Conservation (phyloP, 2,113 vertebrate species). For the Pangasianodon hypophthalmus region DNA sequence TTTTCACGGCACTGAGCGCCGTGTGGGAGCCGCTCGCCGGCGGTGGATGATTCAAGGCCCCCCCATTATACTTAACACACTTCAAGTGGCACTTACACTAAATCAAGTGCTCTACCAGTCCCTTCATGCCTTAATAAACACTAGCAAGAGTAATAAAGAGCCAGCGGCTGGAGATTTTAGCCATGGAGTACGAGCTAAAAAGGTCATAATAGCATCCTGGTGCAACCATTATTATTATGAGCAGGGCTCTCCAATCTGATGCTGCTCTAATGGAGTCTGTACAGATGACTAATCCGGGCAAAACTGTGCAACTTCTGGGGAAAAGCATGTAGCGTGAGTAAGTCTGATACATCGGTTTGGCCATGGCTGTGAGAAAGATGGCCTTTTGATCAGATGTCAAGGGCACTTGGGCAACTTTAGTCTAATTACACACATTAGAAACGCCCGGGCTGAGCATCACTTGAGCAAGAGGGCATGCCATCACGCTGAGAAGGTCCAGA, state of each 20-base stretch:
- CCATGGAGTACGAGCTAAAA: neutral
- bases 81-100: conserved; percentile 38
- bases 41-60: conserved; percentile 19
- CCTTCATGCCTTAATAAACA: conserved; percentile 30
- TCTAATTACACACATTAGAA: neutral
- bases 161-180: neutral
- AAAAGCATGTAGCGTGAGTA: neutral
- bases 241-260: neutral
- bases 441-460: neutral
- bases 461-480: neutral
- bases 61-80: conserved; percentile 9
- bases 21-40: neutral
- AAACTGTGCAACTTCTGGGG: neutral
- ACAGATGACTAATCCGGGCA: neutral
- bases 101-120: conserved; percentile 18
- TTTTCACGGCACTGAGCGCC: neutral
- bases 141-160: neutral
- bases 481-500: conserved; percentile 11
- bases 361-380: neutral
- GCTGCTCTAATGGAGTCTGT: neutral
- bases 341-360: neutral
- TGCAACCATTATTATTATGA: neutral
- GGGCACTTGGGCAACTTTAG: conserved; percentile 17
- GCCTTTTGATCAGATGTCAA: neutral
- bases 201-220: neutral